Evolutionary conservation across 2,888 invertebrate genomes (phyloP), one percentile per base, ranked within the genome.

Genomic region (Pseudococcus longispinus): DNA sequence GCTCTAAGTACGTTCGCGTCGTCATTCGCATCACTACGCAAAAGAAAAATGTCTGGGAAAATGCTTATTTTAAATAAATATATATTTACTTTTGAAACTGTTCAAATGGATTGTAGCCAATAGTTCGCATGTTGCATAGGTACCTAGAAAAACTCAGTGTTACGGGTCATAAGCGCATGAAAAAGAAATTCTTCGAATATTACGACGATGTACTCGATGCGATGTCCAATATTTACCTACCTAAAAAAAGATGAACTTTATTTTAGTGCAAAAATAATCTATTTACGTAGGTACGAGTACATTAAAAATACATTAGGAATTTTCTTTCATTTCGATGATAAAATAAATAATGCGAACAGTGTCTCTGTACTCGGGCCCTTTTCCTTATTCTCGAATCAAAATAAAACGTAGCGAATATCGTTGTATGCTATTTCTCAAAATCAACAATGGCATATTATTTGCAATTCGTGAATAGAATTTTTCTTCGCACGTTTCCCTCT

Each of bases 81-180:
- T 11, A n/a, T 80, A 80, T 80, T 80, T 80, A 42, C 77, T 80
- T 80, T 80, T 80, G 42, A 80, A 42, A 80, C 20, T 42, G 4
- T n/a, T 80, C 23, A 37, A 80, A 80, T 80, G 77, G 77, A 80
- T 80, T 42, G 4, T 20, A 80, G 77, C 77, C 77, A 80, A 80
- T 80, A 37, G 37, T 37, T 80, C 29, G 77, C 77, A 80, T 42
- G 37, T 32, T 32, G 77, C 77, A 80, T 80, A 77, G 29, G 37
- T 65, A 18, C 29, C 5, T 80, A 80, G 29, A 37, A 80, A 26
- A 80, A 80, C 77, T 20, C 20, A 1, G 20, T 20, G 42, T 80
- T 42, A 80, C 42, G 77, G 77, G 77, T 80, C 77, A 80, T 80
- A 42, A 80, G 37, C 77, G 77, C 77, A 70, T 80, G 77, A 80